phyloP scores from a whole-genome alignment of 2,888 invertebrate species.

The Meganola albula region DNA sequence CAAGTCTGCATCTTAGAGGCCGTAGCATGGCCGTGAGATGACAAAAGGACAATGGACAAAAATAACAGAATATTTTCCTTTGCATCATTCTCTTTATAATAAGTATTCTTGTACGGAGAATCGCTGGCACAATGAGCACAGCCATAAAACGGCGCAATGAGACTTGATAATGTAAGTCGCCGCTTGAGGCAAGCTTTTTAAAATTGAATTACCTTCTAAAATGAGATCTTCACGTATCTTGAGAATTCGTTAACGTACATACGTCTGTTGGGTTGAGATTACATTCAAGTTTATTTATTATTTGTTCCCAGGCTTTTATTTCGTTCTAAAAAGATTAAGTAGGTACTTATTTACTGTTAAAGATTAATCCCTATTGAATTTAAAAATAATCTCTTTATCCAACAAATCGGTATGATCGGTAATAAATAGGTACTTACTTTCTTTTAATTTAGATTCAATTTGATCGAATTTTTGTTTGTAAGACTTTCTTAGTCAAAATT shows the following conservation, averaged over 20 bases:
- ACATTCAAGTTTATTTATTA: no score
- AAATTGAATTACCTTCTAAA: constrained; percentile 49
- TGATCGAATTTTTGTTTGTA: no score
- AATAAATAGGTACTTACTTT: no score
- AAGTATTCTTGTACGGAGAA: constrained; percentile 42
- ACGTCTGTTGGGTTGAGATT: constrained; percentile 31
- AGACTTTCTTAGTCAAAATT: no score
- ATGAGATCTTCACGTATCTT: constrained; percentile 41
- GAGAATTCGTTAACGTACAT: constrained; percentile 31
- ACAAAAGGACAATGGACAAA: constrained; percentile 35
- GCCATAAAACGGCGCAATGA: constrained; percentile 39
- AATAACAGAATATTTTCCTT: constrained; percentile 36
- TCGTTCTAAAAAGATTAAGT: no score
- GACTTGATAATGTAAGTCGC: constrained; percentile 51
- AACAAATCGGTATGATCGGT: no score
- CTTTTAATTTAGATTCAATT: no score
- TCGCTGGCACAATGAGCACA: constrained; percentile 40
- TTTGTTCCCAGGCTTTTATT: no score
- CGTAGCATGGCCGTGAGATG: constrained; percentile 18
- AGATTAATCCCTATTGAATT: no score
- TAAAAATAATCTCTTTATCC: no score
- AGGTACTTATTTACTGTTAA: no score
- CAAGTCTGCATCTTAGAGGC: constrained; percentile 33
- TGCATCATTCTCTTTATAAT: constrained; percentile 37
- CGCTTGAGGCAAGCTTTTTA: constrained; percentile 48